Evolutionary conservation across 2,888 invertebrate genomes (phyloP).

Genomic region (Lithosia quadra): DNA sequence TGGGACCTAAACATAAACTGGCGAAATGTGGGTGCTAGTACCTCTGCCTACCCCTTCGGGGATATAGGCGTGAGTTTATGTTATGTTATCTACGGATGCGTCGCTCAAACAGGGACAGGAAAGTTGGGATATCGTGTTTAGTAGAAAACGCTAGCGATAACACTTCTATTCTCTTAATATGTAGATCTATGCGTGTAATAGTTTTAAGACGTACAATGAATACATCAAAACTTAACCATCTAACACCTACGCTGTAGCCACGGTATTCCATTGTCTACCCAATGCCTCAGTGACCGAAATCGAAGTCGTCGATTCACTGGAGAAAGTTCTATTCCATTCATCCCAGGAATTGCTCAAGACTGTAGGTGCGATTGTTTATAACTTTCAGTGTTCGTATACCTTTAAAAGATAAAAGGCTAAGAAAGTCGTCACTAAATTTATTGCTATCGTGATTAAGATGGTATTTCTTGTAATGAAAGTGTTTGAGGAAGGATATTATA

Average conservation of each 20-base stretch:
- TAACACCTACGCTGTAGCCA: constrained; percentile 11
- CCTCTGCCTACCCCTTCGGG: too few species aligned
- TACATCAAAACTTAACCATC: background rate
- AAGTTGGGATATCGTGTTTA: too few species aligned
- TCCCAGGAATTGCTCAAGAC: constrained; percentile 38
- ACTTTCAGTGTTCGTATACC: constrained; percentile 14
- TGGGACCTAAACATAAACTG: too few species aligned
- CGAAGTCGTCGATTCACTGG: constrained; percentile 28
- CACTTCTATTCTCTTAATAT: too few species aligned
- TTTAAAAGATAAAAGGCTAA: background rate
- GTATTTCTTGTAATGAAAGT: background rate
- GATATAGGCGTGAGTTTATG: too few species aligned
- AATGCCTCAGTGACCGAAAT: constrained; percentile 41
- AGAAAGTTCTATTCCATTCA: constrained; percentile 41
- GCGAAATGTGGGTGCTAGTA: too few species aligned
- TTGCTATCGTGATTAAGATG: background rate
- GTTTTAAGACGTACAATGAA: background rate
- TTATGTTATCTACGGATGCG: too few species aligned
- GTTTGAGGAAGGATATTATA: background rate
- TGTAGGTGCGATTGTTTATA: constrained; percentile 19
- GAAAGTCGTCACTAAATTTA: background rate
- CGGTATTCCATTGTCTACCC: constrained; percentile 42
- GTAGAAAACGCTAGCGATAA: too few species aligned
- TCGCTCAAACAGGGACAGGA: too few species aligned
- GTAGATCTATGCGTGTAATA: too few species aligned